These are phyloP conservation scores for Prionace glauca DNA, from an alignment of 2,797 vertebrate genomes.

Conservation along the genomic window DNA sequence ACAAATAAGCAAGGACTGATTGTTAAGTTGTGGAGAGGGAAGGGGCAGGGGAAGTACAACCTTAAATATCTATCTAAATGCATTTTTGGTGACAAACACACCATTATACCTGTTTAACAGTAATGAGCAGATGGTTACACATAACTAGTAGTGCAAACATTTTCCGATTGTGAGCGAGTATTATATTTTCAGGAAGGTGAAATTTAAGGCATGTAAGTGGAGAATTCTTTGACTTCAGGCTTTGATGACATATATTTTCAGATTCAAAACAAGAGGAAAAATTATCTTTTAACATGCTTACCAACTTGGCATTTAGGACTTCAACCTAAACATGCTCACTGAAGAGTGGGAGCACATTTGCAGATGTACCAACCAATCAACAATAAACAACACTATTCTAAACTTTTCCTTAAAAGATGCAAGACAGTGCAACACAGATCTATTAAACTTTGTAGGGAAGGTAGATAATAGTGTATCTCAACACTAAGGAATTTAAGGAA, in stretches of 20 bases:
- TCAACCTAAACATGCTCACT: background rate
- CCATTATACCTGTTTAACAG: background rate
- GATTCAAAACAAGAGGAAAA: background rate
- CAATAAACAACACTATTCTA: background rate
- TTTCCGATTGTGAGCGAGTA: background rate
- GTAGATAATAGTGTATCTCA: background rate
- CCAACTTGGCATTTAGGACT: background rate
- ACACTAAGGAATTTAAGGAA: background rate
- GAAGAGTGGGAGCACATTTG: background rate
- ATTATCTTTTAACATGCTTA: background rate
- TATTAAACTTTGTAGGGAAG: background rate
- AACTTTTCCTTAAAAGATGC: background rate
- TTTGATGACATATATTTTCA: background rate
- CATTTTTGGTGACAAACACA: constrained; percentile 1
- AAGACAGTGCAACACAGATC: background rate
- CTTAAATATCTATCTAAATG: background rate
- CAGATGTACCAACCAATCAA: constrained; percentile 2
- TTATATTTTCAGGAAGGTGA: background rate
- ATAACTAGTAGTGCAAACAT: background rate
- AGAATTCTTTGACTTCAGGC: background rate
- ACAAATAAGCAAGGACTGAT: constrained; percentile 34
- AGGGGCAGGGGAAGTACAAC: background rate
- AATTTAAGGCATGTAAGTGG: background rate
- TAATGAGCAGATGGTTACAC: background rate
- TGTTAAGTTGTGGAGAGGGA: background rate